Evolutionary conservation across 2,888 invertebrate genomes (phyloP).

Genomic region (Brassicogethes aeneus): DNA sequence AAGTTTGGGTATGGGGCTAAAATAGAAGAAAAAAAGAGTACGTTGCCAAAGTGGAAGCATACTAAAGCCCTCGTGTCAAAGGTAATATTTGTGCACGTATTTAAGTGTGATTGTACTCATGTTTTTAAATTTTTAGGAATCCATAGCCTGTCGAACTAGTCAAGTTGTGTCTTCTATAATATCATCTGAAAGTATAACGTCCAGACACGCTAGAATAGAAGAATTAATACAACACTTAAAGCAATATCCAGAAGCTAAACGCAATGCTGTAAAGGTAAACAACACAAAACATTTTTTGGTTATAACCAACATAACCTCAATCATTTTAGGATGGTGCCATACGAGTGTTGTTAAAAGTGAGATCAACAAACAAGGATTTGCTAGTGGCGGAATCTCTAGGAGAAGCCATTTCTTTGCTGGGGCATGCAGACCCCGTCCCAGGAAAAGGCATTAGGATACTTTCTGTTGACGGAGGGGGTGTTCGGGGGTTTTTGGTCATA

Average conservation of each 20-base stretch:
- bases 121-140: slow-evolving; percentile 14
- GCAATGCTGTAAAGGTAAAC: slow-evolving; percentile 60
- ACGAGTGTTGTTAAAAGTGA: slow-evolving; percentile 51
- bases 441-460: slow-evolving; percentile 71
- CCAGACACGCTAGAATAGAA: slow-evolving; percentile 54
- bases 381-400: slow-evolving; percentile 32
- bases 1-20: slow-evolving; percentile 34
- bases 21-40: slow-evolving; percentile 25
- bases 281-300: too few species aligned
- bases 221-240: slow-evolving; percentile 65
- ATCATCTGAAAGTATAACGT: slow-evolving; percentile 47
- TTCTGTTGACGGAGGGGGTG: slow-evolving; percentile 85
- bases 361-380: slow-evolving; percentile 37
- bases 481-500: slow-evolving; percentile 77
- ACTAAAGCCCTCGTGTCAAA: slow-evolving; percentile 16
- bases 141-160: slow-evolving; percentile 46
- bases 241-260: slow-evolving; percentile 63
- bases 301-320: neutral
- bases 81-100: slow-evolving; percentile 10
- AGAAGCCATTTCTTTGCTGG: slow-evolving; percentile 59
- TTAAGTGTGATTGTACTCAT: slow-evolving; percentile 1
- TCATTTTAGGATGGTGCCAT: slow-evolving; percentile 57
- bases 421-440: slow-evolving; percentile 58
- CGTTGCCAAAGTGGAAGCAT: slow-evolving; percentile 44
- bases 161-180: slow-evolving; percentile 57